Conservation (phyloP, 2,888 invertebrate species). For the Leptinotarsa haldemani region DNA sequence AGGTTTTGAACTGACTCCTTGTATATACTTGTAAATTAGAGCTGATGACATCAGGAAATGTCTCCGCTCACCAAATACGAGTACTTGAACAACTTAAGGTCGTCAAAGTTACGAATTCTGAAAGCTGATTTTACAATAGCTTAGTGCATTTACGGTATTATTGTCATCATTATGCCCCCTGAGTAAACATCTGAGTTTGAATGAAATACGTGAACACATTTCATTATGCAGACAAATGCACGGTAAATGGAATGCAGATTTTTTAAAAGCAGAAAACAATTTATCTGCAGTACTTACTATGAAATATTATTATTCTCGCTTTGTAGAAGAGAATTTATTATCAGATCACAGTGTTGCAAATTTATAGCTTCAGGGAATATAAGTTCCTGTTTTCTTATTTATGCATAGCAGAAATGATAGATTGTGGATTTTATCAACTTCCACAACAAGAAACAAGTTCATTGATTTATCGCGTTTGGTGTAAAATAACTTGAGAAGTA, state of each 20-base stretch:
- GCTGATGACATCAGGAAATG: no score
- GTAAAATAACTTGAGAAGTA: no score
- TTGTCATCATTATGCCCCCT: background rate
- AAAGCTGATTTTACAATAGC: background rate
- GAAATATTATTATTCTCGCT: slow-evolving; percentile 40
- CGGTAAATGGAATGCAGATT: slow-evolving; percentile 42
- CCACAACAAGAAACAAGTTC: background rate
- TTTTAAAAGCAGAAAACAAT: slow-evolving; percentile 42
- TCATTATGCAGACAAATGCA: slow-evolving; percentile 33
- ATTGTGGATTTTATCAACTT: background rate
- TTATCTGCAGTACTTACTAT: slow-evolving; percentile 41
- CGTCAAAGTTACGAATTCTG: background rate
- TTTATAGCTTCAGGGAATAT: slow-evolving; percentile 31
- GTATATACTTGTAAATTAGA: no score
- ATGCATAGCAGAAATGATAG: background rate
- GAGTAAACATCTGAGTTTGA: background rate
- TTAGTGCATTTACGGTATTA: background rate
- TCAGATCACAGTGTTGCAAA: slow-evolving; percentile 39
- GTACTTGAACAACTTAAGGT: background rate
- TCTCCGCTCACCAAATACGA: no score
- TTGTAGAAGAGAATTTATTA: slow-evolving; percentile 41
- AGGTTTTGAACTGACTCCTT: no score
- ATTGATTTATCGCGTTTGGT: background rate
- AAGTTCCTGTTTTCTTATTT: slow-evolving; percentile 11
- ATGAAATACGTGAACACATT: slow-evolving; percentile 32